These are phyloP conservation scores for Charina bottae DNA, from an alignment of 2,113 vertebrate genomes.

Conservation along the genomic window DNA sequence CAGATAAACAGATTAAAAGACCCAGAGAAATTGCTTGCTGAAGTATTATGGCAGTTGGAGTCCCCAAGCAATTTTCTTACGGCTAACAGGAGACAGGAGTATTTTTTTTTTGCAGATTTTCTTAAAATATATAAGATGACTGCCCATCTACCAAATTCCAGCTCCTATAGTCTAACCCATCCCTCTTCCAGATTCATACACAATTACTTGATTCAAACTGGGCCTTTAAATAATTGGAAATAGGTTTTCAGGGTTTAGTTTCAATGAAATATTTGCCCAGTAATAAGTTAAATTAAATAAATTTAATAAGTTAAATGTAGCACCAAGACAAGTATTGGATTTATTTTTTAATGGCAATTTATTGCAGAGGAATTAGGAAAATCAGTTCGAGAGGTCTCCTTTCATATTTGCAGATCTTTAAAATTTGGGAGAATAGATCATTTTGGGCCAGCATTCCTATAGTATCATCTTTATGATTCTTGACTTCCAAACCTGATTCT, in stretches of 20 bases:
- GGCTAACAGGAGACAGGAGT: not conserved
- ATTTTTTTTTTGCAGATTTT: not conserved
- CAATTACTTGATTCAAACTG: not conserved
- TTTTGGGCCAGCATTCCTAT: not conserved
- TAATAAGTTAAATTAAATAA: not conserved
- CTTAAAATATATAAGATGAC: not conserved
- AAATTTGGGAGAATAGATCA: not conserved
- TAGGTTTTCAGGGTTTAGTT: not conserved
- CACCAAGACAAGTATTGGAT: not conserved
- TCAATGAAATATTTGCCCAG: not conserved
- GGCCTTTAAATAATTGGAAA: not conserved
- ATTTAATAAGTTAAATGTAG: too few relatives aligned
- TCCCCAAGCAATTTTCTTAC: not conserved
- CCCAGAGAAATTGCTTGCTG: not conserved
- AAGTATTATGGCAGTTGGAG: not conserved
- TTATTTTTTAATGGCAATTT: not conserved
- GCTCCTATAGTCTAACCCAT: not conserved
- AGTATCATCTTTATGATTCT: not conserved
- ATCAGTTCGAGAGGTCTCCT: not conserved
- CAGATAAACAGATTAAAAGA: not conserved
- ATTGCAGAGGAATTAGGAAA: not conserved
- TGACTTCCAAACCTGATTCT: not conserved
- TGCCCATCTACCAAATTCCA: not conserved
- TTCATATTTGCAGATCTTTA: not conserved
- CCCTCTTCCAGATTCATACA: not conserved